Conservation (phyloP, 2,113 vertebrate genomes). For the Lontra canadensis region DNA sequence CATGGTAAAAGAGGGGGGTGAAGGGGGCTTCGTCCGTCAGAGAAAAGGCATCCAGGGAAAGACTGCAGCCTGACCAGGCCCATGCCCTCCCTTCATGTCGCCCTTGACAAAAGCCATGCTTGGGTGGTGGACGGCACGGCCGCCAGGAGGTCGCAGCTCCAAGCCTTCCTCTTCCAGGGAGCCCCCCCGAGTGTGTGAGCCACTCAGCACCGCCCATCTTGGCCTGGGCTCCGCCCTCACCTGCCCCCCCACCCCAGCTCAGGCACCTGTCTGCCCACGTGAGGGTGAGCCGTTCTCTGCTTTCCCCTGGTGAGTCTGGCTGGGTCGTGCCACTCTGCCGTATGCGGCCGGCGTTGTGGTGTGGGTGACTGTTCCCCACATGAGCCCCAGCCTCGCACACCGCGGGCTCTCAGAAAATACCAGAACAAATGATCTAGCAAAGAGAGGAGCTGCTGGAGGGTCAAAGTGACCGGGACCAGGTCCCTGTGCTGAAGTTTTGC, state of each 20-base stretch:
- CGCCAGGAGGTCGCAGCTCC: accelerated
- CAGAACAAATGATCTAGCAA: accelerated
- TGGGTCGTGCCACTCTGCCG: accelerated
- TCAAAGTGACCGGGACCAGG: neutral
- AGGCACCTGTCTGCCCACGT: neutral
- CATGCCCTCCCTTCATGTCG: accelerated
- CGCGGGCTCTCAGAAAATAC: accelerated
- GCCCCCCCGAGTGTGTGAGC: accelerated
- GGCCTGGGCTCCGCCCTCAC: neutral
- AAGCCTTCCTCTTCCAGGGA: neutral
- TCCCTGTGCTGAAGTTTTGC: neutral
- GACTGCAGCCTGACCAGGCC: neutral
- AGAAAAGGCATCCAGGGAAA: neutral
- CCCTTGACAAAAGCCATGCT: neutral
- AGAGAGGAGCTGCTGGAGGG: too few relatives aligned
- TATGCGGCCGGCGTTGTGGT: too few relatives aligned
- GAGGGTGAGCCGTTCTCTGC: neutral
- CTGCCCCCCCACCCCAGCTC: neutral
- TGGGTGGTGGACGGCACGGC: too few relatives aligned
- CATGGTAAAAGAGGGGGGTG: too few relatives aligned
- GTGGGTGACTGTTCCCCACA: neutral
- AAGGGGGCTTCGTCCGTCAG: neutral
- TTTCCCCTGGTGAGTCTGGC: too few relatives aligned
- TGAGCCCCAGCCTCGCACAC: neutral
- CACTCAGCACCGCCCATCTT: accelerated